These are phyloP conservation scores for Chydorus sphaericus DNA, from an alignment of 2,888 invertebrate genomes.

Conservation along the genomic window DNA sequence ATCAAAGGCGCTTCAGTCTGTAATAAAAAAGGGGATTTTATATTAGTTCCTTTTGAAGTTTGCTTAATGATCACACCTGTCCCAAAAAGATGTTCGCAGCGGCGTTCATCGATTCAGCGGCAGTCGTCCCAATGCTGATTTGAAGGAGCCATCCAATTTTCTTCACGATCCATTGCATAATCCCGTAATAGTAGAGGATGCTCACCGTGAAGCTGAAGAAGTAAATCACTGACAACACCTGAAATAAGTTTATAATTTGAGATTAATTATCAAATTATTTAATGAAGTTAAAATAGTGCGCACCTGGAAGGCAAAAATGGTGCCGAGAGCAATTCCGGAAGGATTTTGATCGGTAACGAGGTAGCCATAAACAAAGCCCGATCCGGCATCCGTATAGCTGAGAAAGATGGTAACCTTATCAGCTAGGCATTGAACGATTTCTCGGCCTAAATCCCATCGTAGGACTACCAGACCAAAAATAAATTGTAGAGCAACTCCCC, in stretches of 20 bases:
- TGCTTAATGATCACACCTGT: conserved; percentile 65
- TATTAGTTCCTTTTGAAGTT: too few species aligned
- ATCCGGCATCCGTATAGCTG: conserved; percentile 59
- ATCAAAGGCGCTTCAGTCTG: conserved; percentile 81
- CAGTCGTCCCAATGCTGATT: conserved; percentile 62
- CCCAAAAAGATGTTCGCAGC: conserved; percentile 91
- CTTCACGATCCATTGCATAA: conserved; percentile 69
- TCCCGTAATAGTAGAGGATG: conserved; percentile 73
- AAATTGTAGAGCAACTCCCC: conserved; percentile 71
- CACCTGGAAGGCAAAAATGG: conserved; percentile 75
- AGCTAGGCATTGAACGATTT: conserved; percentile 51
- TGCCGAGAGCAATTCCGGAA: conserved; percentile 37
- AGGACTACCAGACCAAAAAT: conserved; percentile 68
- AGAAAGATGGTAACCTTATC: conserved; percentile 57
- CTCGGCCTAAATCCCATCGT: conserved; percentile 62
- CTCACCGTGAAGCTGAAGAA: conserved; percentile 87
- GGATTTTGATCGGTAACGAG: conserved; percentile 20
- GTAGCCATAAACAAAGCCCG: conserved; percentile 66
- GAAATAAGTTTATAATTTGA: conserved; percentile 16
- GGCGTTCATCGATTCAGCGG: conserved; percentile 84
- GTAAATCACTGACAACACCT: conserved; percentile 77
- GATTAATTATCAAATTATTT: background rate
- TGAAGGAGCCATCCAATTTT: conserved; percentile 66
- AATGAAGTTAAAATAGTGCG: conserved; percentile 27
- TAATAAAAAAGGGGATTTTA: background rate